Base-by-base conservation (phyloP, 23 tunicate genomes). In the Oikopleura vanhoeffeni region DNA sequence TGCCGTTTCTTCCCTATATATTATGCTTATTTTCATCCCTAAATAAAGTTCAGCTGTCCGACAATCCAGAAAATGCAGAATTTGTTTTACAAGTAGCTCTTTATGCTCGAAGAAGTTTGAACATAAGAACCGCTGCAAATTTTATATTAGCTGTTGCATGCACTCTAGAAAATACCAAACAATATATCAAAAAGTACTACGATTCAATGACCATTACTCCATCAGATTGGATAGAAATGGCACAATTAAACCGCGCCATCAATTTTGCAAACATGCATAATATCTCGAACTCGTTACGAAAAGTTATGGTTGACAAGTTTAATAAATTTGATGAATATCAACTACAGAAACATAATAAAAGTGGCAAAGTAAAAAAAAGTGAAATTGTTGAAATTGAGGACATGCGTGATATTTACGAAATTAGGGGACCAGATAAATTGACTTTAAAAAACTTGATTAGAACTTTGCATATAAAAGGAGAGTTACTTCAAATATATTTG, bases 171-270 rank as follows among this genome's bases (percentile, higher is more conserved):
- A 40, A 41, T 39, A 84, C 86, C 57, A 40, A 86, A 41, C 87
- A 84, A 39, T 87, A 40, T 41, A 40, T 89, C 64, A 85, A 87
- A 41, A 89, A 89, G 67, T 89, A 89, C 85, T 89, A 41, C 40
- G 41, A 49, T 38, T 38, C 84, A 34, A n/a, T 85, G 40, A 83
- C 87, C 39, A 0, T 41, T 0, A 85, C 87, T 4, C 93, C 93
- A 8, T 84, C 93, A 39, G 93, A 89, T 83, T 89, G 93, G 93
- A 87, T 89, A 40, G 88, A 67, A 41, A 85, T 89, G 40, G 93
- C 90, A 0, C 88, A 89, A 84, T 33, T 40, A 18, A 84, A 39
- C 8, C 18, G 18, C 18, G 18, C 8, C 8, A 8, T 49, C 8
- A 49, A 49, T 49, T 8, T 8, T 49, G 60, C 18, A n/a, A n/a